Percentiles rank a stretch among this genome's conserved stretches.
Evolutionary conservation across 2,113 vertebrate species (phyloP).

Genomic region (Vulpes vulpes): DNA sequence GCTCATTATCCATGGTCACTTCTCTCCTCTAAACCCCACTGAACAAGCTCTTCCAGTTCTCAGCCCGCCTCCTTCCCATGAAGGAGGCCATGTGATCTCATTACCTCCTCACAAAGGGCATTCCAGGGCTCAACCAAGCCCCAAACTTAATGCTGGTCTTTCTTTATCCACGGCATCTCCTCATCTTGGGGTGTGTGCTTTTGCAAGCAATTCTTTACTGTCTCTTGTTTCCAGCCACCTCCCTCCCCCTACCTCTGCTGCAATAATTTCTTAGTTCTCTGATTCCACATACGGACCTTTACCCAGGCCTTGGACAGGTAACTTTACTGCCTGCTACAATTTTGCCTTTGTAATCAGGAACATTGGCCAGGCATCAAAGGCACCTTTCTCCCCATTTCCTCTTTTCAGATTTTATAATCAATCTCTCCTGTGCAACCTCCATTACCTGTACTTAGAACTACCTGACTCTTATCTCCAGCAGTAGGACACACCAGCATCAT

Average conservation of each 20-base stretch:
- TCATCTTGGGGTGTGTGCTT: constrained; percentile 62
- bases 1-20: constrained; percentile 75
- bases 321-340: constrained; percentile 76
- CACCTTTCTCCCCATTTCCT: constrained; percentile 77
- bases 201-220: constrained; percentile 54
- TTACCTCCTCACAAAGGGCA: constrained; percentile 81
- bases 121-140: constrained; percentile 81
- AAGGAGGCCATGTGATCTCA: constrained; percentile 78
- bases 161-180: constrained; percentile 57
- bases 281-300: constrained; percentile 73
- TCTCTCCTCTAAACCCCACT: constrained; percentile 78
- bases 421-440: constrained; percentile 60
- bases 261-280: constrained; percentile 67
- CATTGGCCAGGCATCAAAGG: constrained; percentile 79
- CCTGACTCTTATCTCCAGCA: constrained; percentile 73
- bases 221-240: constrained; percentile 56
- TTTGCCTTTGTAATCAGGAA: constrained; percentile 80
- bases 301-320: constrained; percentile 78
- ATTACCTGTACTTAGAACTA: constrained; percentile 81
- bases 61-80: constrained; percentile 76
- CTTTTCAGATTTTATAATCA: constrained; percentile 80
- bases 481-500: constrained; percentile 66
- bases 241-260: constrained; percentile 14
- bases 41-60: constrained; percentile 83
- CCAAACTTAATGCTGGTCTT: constrained; percentile 63